phyloP scores from a whole-genome alignment of 2,113 vertebrate genomes.

The Accipiter cooperii region DNA sequence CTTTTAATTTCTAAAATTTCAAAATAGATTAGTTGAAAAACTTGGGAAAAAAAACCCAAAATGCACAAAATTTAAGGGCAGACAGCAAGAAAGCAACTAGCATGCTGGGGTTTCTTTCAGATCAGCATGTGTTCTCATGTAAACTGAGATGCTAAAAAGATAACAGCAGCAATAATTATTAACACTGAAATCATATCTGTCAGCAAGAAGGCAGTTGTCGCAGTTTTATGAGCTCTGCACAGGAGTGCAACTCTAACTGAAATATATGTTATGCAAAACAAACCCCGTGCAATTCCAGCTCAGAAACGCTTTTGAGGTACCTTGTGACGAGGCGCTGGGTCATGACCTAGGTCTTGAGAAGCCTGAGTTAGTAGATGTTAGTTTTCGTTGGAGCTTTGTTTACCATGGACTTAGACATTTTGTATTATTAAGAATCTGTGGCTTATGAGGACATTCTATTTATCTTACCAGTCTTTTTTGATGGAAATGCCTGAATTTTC shows the following conservation, averaged over 20 bases:
- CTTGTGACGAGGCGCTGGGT: slow-evolving; percentile 59
- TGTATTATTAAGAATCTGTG: slow-evolving; percentile 74
- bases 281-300: slow-evolving; percentile 15
- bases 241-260: neutral
- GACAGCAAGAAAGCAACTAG: neutral
- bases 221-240: neutral
- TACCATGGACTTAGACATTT: slow-evolving; percentile 72
- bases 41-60: neutral
- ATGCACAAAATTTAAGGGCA: neutral
- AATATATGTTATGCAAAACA: neutral
- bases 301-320: slow-evolving; percentile 56
- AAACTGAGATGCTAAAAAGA: neutral
- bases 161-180: neutral
- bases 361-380: slow-evolving; percentile 67
- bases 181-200: neutral
- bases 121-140: neutral
- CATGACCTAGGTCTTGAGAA: slow-evolving; percentile 68
- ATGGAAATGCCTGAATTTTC: slow-evolving; percentile 76
- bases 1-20: neutral
- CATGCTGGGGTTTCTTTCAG: neutral
- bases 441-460: slow-evolving; percentile 74
- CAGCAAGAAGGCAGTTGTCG: neutral
- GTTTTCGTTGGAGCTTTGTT: slow-evolving; percentile 72
- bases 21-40: neutral
- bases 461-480: slow-evolving; percentile 74